Percentiles rank a stretch among this genome's conserved stretches.
phyloP scores from a whole-genome alignment of 2,888 invertebrate genomes.

The Drosophila fungiperda region DNA sequence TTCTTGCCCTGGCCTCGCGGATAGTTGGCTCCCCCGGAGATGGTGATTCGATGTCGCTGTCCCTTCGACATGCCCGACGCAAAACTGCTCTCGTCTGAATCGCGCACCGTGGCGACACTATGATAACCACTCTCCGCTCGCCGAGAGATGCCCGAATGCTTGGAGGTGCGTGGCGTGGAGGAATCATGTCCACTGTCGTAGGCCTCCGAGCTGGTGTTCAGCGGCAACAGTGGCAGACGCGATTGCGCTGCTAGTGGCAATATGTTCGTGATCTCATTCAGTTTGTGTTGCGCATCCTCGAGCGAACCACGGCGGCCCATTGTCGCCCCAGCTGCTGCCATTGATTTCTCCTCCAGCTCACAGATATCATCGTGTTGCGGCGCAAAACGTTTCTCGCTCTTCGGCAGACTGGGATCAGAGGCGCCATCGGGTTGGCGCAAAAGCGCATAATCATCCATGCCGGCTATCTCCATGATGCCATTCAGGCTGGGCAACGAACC shows the following conservation, averaged over 20 bases:
- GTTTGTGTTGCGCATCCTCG: conserved; percentile 75
- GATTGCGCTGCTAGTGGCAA: conserved; percentile 82
- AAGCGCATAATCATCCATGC: conserved; percentile 88
- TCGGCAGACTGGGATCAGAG: conserved; percentile 93
- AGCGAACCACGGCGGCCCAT: conserved; percentile 77
- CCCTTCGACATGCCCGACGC: conserved; percentile 88
- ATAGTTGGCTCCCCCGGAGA: conserved; percentile 59
- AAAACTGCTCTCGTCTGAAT: conserved; percentile 94
- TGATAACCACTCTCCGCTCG: conserved; percentile 96
- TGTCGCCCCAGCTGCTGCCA: conserved; percentile 73
- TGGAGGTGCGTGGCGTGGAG: conserved; percentile 92
- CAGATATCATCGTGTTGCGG: conserved; percentile 80
- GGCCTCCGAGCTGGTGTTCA: conserved; percentile 87
- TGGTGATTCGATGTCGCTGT: conserved; percentile 83
- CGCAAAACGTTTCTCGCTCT: conserved; percentile 82
- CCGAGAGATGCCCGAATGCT: conserved; percentile 92
- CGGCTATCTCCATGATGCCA: conserved; percentile 88
- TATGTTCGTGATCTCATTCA: conserved; percentile 72
- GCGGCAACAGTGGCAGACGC: conserved; percentile 83
- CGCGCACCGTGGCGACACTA: conserved; percentile 90
- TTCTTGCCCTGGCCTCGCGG: conserved; percentile 78
- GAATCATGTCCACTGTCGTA: conserved; percentile 94
- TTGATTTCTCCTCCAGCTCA: conserved; percentile 83
- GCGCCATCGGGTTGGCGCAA: conserved; percentile 96
- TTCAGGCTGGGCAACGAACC: conserved; percentile 87